These are phyloP conservation scores for Rosalia funebris DNA, from an alignment of 2,888 invertebrate genomes.

Conservation along the genomic window DNA sequence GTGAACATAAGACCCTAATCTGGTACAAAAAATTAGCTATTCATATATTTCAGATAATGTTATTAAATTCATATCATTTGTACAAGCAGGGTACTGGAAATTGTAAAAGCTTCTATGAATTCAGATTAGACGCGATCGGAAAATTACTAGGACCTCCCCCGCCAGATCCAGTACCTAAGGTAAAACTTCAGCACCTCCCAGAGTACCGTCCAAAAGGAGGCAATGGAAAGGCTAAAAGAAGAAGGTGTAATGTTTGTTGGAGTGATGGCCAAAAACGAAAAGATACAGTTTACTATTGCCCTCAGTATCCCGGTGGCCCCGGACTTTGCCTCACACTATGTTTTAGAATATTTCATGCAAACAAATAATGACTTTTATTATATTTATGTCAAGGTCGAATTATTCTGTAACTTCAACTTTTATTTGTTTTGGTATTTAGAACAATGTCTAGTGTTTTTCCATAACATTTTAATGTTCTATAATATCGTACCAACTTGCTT, in stretches of 20 bases:
- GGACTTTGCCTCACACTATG: constrained; percentile 27
- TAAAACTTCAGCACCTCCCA: constrained; percentile 28
- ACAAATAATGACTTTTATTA: too few relatives aligned
- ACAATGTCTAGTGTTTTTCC: too few relatives aligned
- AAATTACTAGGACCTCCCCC: constrained; percentile 34
- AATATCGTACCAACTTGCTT: too few relatives aligned
- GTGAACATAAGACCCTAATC: constrained; percentile 38
- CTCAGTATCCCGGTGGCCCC: constrained; percentile 20
- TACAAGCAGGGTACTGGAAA: constrained; percentile 31
- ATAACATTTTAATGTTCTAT: too few relatives aligned
- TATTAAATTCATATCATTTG: constrained; percentile 34
- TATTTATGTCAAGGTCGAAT: too few relatives aligned
- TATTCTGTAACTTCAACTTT: too few relatives aligned
- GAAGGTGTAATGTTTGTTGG: neutral
- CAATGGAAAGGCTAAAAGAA: constrained; percentile 12
- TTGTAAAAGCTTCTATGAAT: constrained; percentile 34
- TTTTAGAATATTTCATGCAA: constrained; percentile 17
- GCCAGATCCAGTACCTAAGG: constrained; percentile 25
- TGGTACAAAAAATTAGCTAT: constrained; percentile 40
- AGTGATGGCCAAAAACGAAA: neutral
- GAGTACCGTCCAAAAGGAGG: constrained; percentile 35
- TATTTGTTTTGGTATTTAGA: too few relatives aligned
- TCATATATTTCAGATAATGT: constrained; percentile 39
- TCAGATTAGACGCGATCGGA: constrained; percentile 29
- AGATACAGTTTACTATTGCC: constrained; percentile 28